A percentile compares a stretch with the other conserved stretches of the same genome.
Conservation (phyloP, 2,113 vertebrate genomes). For the Corythoichthys intestinalis region DNA sequence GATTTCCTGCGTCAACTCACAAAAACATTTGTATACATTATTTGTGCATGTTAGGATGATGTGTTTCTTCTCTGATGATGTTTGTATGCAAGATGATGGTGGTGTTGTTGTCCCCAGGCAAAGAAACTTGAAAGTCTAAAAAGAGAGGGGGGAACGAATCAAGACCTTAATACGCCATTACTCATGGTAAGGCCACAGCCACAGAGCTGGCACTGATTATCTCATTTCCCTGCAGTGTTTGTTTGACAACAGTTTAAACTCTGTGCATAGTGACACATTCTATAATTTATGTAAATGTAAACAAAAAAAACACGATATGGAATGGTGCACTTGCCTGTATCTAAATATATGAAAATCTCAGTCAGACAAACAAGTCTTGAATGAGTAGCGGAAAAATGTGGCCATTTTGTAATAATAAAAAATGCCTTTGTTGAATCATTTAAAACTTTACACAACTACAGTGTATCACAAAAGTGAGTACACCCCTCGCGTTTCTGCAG, state of each 20-base stretch:
- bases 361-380: neutral
- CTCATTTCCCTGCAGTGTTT: conserved; percentile 12
- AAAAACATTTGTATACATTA: neutral
- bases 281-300: neutral
- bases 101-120: conserved; percentile 24
- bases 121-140: conserved; percentile 32
- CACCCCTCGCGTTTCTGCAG: too few species aligned
- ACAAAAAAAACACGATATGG: neutral
- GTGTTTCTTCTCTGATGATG: conserved; percentile 13
- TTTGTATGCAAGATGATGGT: conserved; percentile 25
- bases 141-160: conserved; percentile 39
- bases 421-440: too few species aligned
- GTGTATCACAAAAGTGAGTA: too few species aligned
- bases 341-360: conserved; percentile 5
- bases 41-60: conserved; percentile 5
- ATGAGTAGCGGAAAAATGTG: neutral
- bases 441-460: too few species aligned
- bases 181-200: conserved; percentile 46
- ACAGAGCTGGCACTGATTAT: conserved; percentile 28
- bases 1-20: neutral
- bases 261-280: neutral
- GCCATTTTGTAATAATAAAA: too few species aligned
- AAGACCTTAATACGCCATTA: conserved; percentile 41
- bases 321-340: neutral
- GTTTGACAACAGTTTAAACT: neutral